Evolutionary conservation across 2,113 vertebrate genomes (phyloP).

Genomic region (Entomyzon cyanotis): DNA sequence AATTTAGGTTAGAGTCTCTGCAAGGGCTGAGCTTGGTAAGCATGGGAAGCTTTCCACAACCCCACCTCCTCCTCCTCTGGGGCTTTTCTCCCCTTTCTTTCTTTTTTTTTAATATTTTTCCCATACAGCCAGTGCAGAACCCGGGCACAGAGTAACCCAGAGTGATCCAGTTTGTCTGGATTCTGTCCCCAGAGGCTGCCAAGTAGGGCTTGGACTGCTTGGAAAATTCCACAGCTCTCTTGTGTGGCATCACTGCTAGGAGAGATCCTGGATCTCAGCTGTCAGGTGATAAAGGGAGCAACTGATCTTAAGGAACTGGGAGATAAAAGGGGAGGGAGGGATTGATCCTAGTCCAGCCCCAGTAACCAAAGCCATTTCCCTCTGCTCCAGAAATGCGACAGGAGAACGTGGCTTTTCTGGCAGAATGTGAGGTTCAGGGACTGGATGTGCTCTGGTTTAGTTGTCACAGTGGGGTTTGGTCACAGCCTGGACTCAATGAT

Average conservation of each 20-base stretch:
- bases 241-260: not conserved
- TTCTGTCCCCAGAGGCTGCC: not conserved
- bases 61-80: not conserved
- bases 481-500: not conserved
- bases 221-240: slow-evolving; percentile 8
- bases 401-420: not conserved
- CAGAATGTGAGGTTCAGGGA: not conserved
- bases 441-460: not conserved
- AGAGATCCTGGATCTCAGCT: not conserved
- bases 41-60: not conserved
- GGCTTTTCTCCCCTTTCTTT: not conserved
- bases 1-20: slow-evolving; percentile 45
- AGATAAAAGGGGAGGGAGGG: not conserved
- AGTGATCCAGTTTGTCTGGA: not conserved
- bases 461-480: not conserved
- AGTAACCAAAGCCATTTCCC: not conserved
- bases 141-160: not conserved
- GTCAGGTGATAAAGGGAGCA: not conserved
- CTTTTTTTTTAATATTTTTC: not conserved
- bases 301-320: not conserved
- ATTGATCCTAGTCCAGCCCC: not conserved
- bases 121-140: not conserved
- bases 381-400: not conserved
- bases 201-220: not conserved
- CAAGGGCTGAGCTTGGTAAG: not conserved